Evolutionary conservation across 1,140 invertebrate genomes (phyloP).

Genomic region (Drosophila pachea): DNA sequence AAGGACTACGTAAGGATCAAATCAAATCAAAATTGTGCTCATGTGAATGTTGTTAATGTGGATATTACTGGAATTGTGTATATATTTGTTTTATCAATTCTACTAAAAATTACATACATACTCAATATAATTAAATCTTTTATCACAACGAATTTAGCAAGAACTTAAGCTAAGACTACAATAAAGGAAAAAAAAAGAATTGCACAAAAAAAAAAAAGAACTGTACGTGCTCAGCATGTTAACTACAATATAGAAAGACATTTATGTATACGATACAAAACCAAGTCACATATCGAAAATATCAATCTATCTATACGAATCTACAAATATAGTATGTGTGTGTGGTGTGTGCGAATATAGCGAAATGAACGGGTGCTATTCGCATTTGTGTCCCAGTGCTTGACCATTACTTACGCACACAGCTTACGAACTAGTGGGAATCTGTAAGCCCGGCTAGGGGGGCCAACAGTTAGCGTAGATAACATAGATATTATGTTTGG

Average conservation of each 20-base stretch:
- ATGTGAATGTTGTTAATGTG: slow-evolving; percentile 34
- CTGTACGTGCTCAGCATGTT: slow-evolving; percentile 56
- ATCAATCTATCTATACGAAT: slow-evolving; percentile 15
- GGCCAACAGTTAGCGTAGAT: slow-evolving; percentile 37
- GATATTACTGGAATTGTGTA: slow-evolving; percentile 65
- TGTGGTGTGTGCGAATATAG: too few species aligned
- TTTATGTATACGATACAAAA: slow-evolving; percentile 18
- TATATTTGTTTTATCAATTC: slow-evolving; percentile 71
- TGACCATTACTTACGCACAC: slow-evolving; percentile 61
- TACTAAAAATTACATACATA: slow-evolving; percentile 74
- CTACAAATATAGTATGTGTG: not conserved
- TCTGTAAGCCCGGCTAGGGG: slow-evolving; percentile 48
- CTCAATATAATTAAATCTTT: slow-evolving; percentile 67
- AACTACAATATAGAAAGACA: slow-evolving; percentile 34
- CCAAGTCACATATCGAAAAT: slow-evolving; percentile 33
- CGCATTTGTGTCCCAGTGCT: not conserved
- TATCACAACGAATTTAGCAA: slow-evolving; percentile 75
- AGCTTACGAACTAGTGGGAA: slow-evolving; percentile 59
- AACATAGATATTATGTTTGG: slow-evolving; percentile 19
- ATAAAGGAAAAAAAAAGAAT: slow-evolving; percentile 54
- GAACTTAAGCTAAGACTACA: slow-evolving; percentile 73
- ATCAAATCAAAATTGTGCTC: slow-evolving; percentile 37
- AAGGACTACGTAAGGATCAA: slow-evolving; percentile 15
- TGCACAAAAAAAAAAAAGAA: slow-evolving; percentile 40
- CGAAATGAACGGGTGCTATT: slow-evolving; percentile 18